phyloP scores from a whole-genome alignment of 2,888 invertebrate genomes.

The Laspeyria flexula region DNA sequence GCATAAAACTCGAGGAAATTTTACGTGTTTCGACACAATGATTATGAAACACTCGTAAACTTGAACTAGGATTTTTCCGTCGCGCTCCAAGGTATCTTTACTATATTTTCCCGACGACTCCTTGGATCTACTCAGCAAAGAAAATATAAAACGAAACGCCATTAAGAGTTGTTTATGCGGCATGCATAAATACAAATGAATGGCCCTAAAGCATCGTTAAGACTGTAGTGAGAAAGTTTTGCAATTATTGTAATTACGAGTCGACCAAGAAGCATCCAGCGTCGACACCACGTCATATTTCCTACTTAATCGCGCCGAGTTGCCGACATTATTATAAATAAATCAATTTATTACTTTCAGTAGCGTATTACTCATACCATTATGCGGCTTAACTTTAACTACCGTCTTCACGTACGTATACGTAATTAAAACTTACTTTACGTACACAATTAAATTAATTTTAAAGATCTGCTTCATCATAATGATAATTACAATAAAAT shows the following conservation, averaged over 20 bases:
- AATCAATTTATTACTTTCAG: slow-evolving; percentile 71
- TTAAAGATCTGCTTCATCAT: slow-evolving; percentile 24
- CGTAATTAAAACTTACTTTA: slow-evolving; percentile 40
- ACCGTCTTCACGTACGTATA: slow-evolving; percentile 37
- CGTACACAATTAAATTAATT: slow-evolving; percentile 23
- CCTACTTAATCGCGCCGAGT: slow-evolving; percentile 77
- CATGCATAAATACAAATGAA: slow-evolving; percentile 75
- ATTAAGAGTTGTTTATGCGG: slow-evolving; percentile 67
- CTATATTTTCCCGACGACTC: slow-evolving; percentile 46
- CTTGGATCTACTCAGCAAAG: slow-evolving; percentile 44
- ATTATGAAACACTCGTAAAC: slow-evolving; percentile 77
- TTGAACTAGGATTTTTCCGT: slow-evolving; percentile 64
- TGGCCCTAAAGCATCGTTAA: slow-evolving; percentile 70
- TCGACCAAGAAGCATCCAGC: slow-evolving; percentile 72
- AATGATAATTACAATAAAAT: slow-evolving; percentile 25
- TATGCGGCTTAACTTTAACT: slow-evolving; percentile 54
- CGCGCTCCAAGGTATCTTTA: slow-evolving; percentile 49
- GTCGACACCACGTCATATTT: slow-evolving; percentile 75
- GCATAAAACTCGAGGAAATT: slow-evolving; percentile 71
- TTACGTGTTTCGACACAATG: slow-evolving; percentile 74
- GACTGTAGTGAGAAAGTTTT: slow-evolving; percentile 76
- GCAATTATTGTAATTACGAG: slow-evolving; percentile 83
- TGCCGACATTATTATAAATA: slow-evolving; percentile 74
- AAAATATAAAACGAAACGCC: slow-evolving; percentile 58
- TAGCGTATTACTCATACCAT: slow-evolving; percentile 56